Evolutionary conservation across 1,140 invertebrate genomes (phyloP).

Genomic region (Drosophila lini): DNA sequence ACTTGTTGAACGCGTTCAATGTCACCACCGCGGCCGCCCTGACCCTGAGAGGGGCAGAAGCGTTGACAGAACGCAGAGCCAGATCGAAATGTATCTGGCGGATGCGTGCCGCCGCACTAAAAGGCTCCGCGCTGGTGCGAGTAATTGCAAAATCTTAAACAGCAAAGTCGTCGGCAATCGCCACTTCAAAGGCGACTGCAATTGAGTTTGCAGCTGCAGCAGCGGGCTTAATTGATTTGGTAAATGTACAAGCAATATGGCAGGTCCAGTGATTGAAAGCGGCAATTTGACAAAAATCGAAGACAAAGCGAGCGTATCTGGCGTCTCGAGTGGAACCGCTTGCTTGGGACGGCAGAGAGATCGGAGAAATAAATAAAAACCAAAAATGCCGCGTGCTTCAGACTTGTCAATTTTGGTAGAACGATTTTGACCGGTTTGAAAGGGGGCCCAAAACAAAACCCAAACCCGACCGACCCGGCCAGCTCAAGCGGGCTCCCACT

Average conservation of each 20-base stretch:
- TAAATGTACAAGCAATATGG: conserved; percentile 34
- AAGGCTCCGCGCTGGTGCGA: conserved; percentile 15
- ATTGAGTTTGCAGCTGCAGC: conserved; percentile 68
- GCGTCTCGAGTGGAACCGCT: conserved; percentile 1
- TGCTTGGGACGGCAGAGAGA: conserved; percentile 1
- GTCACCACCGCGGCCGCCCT: conserved; percentile 44
- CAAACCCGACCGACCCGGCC: conserved; percentile 27
- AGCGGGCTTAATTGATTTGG: conserved; percentile 68
- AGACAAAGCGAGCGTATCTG: conserved; percentile 14
- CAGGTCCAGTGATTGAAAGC: conserved; percentile 67
- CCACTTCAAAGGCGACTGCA: conserved; percentile 69
- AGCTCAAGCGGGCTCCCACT: conserved; percentile 31
- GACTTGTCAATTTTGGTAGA: conserved; percentile 76
- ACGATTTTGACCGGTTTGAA: conserved; percentile 76
- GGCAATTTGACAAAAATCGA: conserved; percentile 44
- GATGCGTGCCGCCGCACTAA: conserved; percentile 12
- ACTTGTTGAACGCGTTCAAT: conserved; percentile 70
- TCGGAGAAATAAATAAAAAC: conserved; percentile 33
- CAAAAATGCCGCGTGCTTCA: conserved; percentile 53
- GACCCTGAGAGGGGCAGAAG: conserved; percentile 53
- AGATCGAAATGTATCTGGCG: conserved; percentile 22
- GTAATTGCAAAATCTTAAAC: conserved; percentile 54
- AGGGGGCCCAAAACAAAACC: conserved; percentile 23
- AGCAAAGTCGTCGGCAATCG: conserved; percentile 20
- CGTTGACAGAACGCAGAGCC: conserved; percentile 31